These are phyloP conservation scores for Drosophila suzukii DNA, from an alignment of 1,140 invertebrate genomes.

Conservation along the genomic window DNA sequence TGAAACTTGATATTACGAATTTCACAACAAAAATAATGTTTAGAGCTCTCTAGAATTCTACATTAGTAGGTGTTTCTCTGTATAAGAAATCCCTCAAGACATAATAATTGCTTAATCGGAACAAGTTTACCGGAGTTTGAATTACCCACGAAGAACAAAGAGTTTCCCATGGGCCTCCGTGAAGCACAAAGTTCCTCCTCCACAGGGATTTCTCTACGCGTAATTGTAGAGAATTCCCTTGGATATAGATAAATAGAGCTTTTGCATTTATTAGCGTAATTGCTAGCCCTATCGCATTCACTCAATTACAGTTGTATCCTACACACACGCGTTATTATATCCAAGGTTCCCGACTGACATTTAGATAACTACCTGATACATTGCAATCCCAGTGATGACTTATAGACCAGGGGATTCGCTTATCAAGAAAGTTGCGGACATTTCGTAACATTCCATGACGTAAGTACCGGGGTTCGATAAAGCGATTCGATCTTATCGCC, in stretches of 20 bases:
- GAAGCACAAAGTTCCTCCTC: not conserved
- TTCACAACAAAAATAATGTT: no score
- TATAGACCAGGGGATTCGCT: slow-evolving; percentile 1
- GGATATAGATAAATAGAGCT: not conserved
- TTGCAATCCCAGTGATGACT: slow-evolving; percentile 9
- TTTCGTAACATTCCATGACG: slow-evolving; percentile 68
- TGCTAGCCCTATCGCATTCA: slow-evolving; percentile 5
- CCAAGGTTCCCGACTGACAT: slow-evolving; percentile 22
- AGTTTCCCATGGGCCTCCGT: not conserved
- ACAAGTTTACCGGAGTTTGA: no score
- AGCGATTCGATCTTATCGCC: slow-evolving; percentile 66
- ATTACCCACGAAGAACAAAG: not conserved
- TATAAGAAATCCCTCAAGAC: no score
- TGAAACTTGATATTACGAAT: no score
- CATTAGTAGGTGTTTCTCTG: no score
- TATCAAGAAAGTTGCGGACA: slow-evolving; percentile 15
- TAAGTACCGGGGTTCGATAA: slow-evolving; percentile 43
- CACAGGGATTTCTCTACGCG: not conserved
- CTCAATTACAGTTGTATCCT: not conserved
- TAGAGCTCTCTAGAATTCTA: no score
- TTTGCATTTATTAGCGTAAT: not conserved
- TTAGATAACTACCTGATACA: slow-evolving; percentile 14
- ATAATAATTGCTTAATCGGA: not conserved
- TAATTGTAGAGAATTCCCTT: not conserved
- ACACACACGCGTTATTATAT: not conserved